Conservation (phyloP, 2,888 invertebrate genomes). For the Limnephilus marmoratus region DNA sequence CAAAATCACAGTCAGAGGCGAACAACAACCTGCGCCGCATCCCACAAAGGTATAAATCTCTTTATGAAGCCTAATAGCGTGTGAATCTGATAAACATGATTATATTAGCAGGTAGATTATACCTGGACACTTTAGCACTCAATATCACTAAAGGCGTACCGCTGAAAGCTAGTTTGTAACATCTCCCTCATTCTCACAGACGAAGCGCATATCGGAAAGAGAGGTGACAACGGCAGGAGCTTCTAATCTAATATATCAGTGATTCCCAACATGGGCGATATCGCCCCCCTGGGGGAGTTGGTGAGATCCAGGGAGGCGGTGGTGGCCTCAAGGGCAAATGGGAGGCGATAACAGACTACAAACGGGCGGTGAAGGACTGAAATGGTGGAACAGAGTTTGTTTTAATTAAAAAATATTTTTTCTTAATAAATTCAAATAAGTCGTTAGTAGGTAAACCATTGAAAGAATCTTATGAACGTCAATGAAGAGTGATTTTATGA, state of each 20-base stretch:
- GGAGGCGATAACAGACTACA: no score
- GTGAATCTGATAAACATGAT: conserved; percentile 26
- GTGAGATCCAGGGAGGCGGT: background rate
- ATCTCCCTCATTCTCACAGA: background rate
- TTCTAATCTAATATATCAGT: no score
- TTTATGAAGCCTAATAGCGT: conserved; percentile 21
- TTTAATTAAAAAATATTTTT: no score
- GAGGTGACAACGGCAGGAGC: background rate
- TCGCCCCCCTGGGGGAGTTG: no score
- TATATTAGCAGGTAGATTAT: conserved; percentile 3
- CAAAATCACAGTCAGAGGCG: background rate
- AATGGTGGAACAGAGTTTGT: no score
- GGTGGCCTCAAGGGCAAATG: background rate
- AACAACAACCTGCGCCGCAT: background rate
- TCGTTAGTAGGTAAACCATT: no score
- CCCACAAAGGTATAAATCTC: background rate
- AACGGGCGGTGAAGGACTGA: no score
- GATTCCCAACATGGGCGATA: no score
- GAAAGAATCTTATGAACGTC: no score
- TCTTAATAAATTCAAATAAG: no score
- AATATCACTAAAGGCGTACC: background rate
- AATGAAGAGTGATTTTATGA: no score
- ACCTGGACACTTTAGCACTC: conserved; percentile 2
- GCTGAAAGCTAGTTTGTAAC: background rate
- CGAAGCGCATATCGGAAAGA: background rate